A percentile compares a stretch with the other conserved stretches of the same genome.
These are phyloP conservation scores for Scylla paramamosain DNA, from an alignment of 1,140 invertebrate genomes.

Conservation along the genomic window DNA sequence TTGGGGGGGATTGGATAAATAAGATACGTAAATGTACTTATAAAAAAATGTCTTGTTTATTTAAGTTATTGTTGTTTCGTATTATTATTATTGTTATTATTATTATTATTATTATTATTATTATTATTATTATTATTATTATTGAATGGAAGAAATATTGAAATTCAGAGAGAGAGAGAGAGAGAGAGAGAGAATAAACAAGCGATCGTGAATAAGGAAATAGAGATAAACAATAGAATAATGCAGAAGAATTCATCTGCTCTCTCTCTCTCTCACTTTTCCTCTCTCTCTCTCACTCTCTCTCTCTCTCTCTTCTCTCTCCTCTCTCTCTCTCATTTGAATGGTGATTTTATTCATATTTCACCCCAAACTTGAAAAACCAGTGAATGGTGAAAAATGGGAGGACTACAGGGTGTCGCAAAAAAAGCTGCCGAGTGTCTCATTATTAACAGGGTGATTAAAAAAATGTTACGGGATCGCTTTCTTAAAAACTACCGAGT, in stretches of 20 bases:
- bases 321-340: neutral
- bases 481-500: neutral
- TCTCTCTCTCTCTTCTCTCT: neutral
- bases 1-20: too few species aligned
- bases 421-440: neutral
- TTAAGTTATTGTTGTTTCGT: too few species aligned
- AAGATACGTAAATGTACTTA: too few species aligned
- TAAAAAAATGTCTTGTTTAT: too few species aligned
- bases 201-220: neutral
- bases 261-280: neutral
- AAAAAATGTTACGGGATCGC: neutral
- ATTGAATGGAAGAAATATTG: neutral
- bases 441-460: neutral
- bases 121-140: neutral
- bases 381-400: neutral
- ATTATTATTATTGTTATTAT: too few species aligned
- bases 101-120: too few species aligned
- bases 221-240: too few species aligned
- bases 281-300: neutral
- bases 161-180: neutral
- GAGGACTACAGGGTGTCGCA: neutral
- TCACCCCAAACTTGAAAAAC: too few species aligned
- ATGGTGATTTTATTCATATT: neutral
- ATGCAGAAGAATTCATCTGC: too few species aligned
- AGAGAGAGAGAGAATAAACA: constrained; percentile 25